Evolutionary conservation across 2,113 vertebrate species (phyloP), one percentile per base, ranked within the genome.

Genomic region (Lepus americanus): DNA sequence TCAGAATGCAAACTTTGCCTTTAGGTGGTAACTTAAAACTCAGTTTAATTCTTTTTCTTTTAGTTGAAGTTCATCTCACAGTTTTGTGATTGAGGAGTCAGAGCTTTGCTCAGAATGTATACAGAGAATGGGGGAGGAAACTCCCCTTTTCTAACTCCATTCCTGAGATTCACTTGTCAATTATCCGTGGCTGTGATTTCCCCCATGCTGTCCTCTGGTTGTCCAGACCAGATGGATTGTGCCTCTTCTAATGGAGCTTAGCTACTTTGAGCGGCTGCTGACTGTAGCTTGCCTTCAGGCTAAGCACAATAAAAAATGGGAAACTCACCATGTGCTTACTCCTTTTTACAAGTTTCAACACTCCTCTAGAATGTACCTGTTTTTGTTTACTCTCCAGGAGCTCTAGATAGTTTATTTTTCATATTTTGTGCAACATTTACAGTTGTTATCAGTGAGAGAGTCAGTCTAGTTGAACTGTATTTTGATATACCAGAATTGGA

Each of bases 341-440:
- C 12, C 6, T 36, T 89, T 73, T 76, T 63, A 61, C 2, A 64
- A 63, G 49, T 86, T 83, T 86, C 39, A 80, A 59, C 17, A n/a
- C 22, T 67, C 23, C 44, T 92, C 22, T 61, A 72, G 51, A 83
- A 55, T 59, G n/a, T 25, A 11, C 39, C 39, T 81, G 33, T 14
- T 90, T 74, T 84, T 69, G 6, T 84, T 64, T 27, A 61, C 25
- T 74, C 72, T 92, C 25, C 14, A 61, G 27, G 64, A 27, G 7
- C 27, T 92, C 80, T 10, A 20, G 39, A 49, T 72, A 19, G 3
- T 95, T 91, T 49, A 59, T n/a, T 51, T 73, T 86, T 92, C 10
- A 20, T 92, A 39, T 72, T 61, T 92, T 92, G 27, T 63, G 12
- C 17, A 94, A 79, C 83, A n/a, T 39, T 77, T 67, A 59, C n/a